A percentile compares a stretch with the other conserved stretches of the same genome.
Evolutionary conservation across 2,797 vertebrate species (phyloP).

Genomic region (Sus cebifrons): DNA sequence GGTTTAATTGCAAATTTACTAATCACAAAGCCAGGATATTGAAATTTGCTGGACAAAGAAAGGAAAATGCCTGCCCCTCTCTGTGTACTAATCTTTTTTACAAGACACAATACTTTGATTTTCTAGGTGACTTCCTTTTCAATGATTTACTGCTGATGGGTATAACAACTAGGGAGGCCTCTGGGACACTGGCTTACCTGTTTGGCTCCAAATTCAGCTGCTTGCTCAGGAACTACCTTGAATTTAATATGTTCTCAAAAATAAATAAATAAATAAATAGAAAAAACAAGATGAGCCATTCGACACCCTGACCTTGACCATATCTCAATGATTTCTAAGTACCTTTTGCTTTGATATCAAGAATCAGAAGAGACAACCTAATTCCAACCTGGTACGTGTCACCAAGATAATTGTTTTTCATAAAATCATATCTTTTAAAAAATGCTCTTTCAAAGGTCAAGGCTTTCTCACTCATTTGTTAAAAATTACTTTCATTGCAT

Average conservation of each 20-base stretch:
- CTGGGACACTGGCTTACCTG: slow-evolving; percentile 43
- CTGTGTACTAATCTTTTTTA: slow-evolving; percentile 66
- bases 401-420: slow-evolving; percentile 11
- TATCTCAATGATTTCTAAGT: background rate
- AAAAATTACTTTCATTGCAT: slow-evolving; percentile 26
- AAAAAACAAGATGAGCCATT: background rate
- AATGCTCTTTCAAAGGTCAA: slow-evolving; percentile 42
- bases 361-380: background rate
- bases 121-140: slow-evolving; percentile 72
- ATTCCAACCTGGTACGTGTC: background rate
- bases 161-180: slow-evolving; percentile 20
- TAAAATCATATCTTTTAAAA: slow-evolving; percentile 23
- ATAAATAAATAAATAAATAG: background rate
- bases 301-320: background rate
- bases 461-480: slow-evolving; percentile 29
- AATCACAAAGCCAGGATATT: slow-evolving; percentile 59
- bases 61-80: background rate
- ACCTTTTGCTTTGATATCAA: background rate
- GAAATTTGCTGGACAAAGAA: slow-evolving; percentile 42
- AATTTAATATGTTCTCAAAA: slow-evolving; percentile 50
- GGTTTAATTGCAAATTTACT: slow-evolving; percentile 22
- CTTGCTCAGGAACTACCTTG: slow-evolving; percentile 21
- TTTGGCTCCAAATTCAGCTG: slow-evolving; percentile 34
- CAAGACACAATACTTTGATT: slow-evolving; percentile 59
- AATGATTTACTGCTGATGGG: slow-evolving; percentile 66